Evolutionary conservation across 2,888 invertebrate species (phyloP).

Genomic region (Glyphotaelius pellucidus): DNA sequence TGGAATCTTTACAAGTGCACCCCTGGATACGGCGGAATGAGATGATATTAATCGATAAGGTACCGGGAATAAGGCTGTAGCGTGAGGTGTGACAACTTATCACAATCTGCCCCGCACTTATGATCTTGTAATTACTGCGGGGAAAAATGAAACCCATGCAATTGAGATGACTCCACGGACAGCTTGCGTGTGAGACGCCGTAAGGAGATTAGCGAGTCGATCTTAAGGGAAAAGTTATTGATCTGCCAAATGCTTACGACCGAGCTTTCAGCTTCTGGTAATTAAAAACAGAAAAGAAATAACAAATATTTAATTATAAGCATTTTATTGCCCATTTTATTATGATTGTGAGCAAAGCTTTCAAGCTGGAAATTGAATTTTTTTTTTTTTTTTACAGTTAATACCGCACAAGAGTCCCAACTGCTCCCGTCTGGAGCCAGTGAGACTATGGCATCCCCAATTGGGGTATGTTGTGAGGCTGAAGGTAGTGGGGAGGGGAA

Average conservation of each 20-base stretch:
- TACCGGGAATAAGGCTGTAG: constrained; percentile 38
- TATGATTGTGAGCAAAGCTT: too few species aligned
- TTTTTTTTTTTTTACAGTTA: too few species aligned
- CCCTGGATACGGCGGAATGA: background rate
- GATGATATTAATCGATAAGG: constrained; percentile 47
- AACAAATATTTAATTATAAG: background rate
- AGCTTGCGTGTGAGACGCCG: constrained; percentile 15
- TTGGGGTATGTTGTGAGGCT: too few species aligned
- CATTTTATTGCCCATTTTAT: background rate
- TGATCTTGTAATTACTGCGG: constrained; percentile 58
- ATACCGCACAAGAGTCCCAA: too few species aligned
- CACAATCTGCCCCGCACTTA: constrained; percentile 39
- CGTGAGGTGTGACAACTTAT: constrained; percentile 60
- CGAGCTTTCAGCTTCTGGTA: background rate
- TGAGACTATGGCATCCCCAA: too few species aligned
- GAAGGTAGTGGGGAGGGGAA: too few species aligned
- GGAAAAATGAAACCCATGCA: constrained; percentile 38
- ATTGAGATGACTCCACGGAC: constrained; percentile 23
- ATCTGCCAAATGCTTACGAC: background rate
- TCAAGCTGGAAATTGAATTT: too few species aligned
- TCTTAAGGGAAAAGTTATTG: background rate
- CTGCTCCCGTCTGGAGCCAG: too few species aligned
- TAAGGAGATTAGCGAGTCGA: background rate
- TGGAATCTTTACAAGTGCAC: too few species aligned
- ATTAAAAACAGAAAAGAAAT: background rate